These are phyloP conservation scores for Prosapia bicincta DNA, from an alignment of 2,888 invertebrate species.

Conservation along the genomic window DNA sequence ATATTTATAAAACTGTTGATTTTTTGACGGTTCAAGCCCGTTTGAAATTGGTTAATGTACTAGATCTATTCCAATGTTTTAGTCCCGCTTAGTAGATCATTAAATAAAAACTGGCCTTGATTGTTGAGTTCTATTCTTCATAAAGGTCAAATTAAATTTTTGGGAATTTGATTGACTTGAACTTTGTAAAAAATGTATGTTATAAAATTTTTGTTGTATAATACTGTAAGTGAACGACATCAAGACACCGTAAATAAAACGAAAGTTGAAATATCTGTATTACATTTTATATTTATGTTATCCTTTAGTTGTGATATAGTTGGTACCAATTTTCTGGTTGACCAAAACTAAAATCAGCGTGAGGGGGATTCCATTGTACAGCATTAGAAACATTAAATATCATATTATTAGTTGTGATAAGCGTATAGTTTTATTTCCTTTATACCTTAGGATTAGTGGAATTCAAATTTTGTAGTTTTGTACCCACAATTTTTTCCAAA, in stretches of 20 bases:
- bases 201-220: constrained; percentile 10
- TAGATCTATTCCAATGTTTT: constrained; percentile 16
- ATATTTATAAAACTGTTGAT: constrained; percentile 30
- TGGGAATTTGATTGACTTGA: constrained; percentile 6
- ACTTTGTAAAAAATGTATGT: constrained; percentile 20
- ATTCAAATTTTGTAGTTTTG: too few species aligned
- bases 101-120: not conserved
- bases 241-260: constrained; percentile 12
- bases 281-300: not conserved
- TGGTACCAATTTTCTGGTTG: not conserved
- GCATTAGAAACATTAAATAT: constrained; percentile 36
- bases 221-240: constrained; percentile 19
- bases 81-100: constrained; percentile 17
- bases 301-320: not conserved
- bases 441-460: not conserved
- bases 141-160: constrained; percentile 7
- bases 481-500: too few species aligned
- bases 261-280: not conserved
- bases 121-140: constrained; percentile 21
- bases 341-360: not conserved
- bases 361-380: constrained; percentile 38
- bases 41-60: not conserved
- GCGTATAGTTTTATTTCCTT: not conserved
- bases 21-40: constrained; percentile 23
- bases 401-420: constrained; percentile 19